Evolutionary conservation across 1,140 invertebrate species (phyloP).

Genomic region (Bombus terrestris): DNA sequence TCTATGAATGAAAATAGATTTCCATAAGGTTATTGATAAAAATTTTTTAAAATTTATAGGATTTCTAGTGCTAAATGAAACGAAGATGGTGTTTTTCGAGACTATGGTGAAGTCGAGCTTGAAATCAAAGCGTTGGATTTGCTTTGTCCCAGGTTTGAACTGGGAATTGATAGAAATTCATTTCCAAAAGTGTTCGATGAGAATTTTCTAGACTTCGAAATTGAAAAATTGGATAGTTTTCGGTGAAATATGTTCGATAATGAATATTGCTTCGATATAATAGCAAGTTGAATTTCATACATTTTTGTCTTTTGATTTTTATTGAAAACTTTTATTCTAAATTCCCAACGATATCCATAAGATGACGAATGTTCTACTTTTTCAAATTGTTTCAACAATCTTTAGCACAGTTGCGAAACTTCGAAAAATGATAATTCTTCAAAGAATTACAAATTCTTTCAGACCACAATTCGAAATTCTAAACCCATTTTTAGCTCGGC

Average conservation of each 20-base stretch:
- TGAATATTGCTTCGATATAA: too few species aligned
- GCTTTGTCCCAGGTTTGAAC: neutral
- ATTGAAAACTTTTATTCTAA: too few species aligned
- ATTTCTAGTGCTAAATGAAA: too few species aligned
- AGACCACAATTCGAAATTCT: neutral
- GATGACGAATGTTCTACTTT: neutral
- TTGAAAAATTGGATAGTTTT: neutral
- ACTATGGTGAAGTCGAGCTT: too few species aligned
- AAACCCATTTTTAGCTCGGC: neutral
- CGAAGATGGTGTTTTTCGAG: too few species aligned
- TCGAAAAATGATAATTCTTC: neutral
- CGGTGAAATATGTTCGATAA: too few species aligned
- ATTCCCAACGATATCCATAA: too few species aligned
- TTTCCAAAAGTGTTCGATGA: neutral
- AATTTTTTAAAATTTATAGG: too few species aligned
- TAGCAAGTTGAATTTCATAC: neutral
- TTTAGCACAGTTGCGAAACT: neutral
- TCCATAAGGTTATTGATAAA: too few species aligned
- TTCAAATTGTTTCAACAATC: neutral
- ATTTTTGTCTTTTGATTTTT: neutral
- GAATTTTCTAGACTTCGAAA: neutral
- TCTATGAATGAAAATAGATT: too few species aligned
- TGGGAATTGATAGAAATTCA: neutral
- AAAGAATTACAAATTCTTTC: neutral
- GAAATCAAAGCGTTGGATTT: neutral